Evolutionary conservation across 2,113 vertebrate genomes (phyloP), one percentile per base, ranked within the genome.

Genomic region (Myxocyprinus asiaticus): DNA sequence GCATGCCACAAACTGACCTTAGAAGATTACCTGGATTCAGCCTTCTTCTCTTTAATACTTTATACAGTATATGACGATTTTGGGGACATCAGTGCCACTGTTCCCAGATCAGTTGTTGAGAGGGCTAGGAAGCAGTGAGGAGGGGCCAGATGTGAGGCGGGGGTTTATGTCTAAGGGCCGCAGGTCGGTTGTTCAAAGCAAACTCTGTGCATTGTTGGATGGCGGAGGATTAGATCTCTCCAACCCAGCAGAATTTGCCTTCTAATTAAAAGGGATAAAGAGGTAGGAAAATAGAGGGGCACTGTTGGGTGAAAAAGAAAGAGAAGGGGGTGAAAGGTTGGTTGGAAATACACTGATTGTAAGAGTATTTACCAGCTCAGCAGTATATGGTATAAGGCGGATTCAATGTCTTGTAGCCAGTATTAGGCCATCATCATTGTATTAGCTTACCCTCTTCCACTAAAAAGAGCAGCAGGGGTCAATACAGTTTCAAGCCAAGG

Each of bases 241-340:
- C 89, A 90, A 94, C 96, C 95, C 95, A 67, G 95, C 96, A 99
- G 97, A 99, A 98, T 99, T 98, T 99, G 96, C 97, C 96, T 99
- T 99, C 97, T 99, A 99, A 99, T 98, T 99, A 99, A 99, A 98
- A 98, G 95, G 97, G 97, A 98, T 98, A 97, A 95, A 99, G 93
- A 93, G 90, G 89, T 90, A 91, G 91, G 90, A 91, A 93, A 92
- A 91, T 92, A 90, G 92, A 87, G 87, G 89, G 89, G 88, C 89
- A 92, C 89, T 91, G 92, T 90, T 91, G 91, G 92, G 80, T 79
- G 79, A 78, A 63, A 92, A 91, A 91, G 88, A 89, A 86, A 88
- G 85, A 82, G 87, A 87, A 86, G 83, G 77, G 84, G 82, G 87
- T 86, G 84, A 88, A 83, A 86, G 88, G 87, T 84, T 78, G 79